These are phyloP conservation scores for Lemur catta DNA, from an alignment of 2,797 vertebrate genomes.

Conservation along the genomic window DNA sequence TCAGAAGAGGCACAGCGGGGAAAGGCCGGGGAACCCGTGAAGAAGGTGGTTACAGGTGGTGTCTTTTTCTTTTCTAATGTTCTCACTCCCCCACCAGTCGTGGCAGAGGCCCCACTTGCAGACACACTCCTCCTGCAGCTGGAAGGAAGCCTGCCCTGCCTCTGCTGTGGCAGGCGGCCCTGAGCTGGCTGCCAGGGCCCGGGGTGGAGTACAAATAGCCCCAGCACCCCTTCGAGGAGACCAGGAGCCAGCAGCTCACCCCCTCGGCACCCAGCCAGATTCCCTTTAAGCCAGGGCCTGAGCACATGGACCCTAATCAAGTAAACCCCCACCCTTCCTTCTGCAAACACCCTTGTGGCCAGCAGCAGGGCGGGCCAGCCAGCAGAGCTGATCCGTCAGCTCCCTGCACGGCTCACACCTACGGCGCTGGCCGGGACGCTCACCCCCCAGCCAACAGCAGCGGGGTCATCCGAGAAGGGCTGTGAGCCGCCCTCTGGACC, in stretches of 20 bases:
- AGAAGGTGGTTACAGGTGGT: background rate
- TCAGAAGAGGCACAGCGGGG: fast-evolving
- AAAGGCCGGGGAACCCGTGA: background rate
- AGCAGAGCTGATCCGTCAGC: background rate
- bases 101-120: background rate
- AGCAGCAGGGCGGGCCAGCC: background rate
- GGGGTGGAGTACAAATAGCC: slow-evolving; percentile 48
- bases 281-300: slow-evolving; percentile 44
- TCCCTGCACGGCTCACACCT: background rate
- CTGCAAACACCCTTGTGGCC: slow-evolving; percentile 22
- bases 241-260: slow-evolving; percentile 51
- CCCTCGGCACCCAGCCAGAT: slow-evolving; percentile 42
- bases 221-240: background rate
- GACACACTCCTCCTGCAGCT: slow-evolving; percentile 35
- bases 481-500: background rate
- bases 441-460: background rate
- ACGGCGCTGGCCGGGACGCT: background rate
- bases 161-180: slow-evolving; percentile 56
- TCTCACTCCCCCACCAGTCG: background rate
- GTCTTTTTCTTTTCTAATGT: background rate
- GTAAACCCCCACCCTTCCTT: slow-evolving; percentile 18
- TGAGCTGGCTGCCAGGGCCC: slow-evolving; percentile 39
- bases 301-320: slow-evolving; percentile 53
- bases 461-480: background rate
- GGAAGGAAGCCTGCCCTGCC: slow-evolving; percentile 59